Percentiles rank a stretch among this genome's conserved stretches.
Evolutionary conservation across 2,888 invertebrate species (phyloP).

Genomic region (Nomada goodeniana): DNA sequence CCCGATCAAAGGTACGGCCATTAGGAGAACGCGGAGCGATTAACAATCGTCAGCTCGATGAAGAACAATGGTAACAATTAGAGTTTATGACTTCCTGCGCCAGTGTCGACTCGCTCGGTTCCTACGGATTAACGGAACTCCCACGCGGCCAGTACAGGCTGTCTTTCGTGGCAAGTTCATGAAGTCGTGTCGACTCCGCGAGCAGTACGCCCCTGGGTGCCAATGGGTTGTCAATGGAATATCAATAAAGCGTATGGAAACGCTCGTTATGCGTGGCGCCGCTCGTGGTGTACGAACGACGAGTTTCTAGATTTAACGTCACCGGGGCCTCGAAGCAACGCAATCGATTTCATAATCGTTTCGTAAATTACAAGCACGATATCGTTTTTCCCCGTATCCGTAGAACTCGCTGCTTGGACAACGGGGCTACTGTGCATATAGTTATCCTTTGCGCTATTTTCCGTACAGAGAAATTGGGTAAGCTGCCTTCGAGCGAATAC

Average conservation of each 20-base stretch:
- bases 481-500: too few relatives aligned
- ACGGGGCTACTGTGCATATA: too few relatives aligned
- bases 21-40: conserved; percentile 18
- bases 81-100: conserved; percentile 66
- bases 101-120: conserved; percentile 52
- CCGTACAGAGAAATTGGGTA: too few relatives aligned
- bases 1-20: conserved; percentile 20
- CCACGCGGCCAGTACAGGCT: conserved; percentile 56
- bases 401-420: too few relatives aligned
- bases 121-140: conserved; percentile 69
- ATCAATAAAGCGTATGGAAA: conserved; percentile 57
- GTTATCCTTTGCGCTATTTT: too few relatives aligned
- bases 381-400: not conserved
- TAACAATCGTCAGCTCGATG: conserved; percentile 30
- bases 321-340: conserved; percentile 22
- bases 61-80: conserved; percentile 65
- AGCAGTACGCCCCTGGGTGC: conserved; percentile 42
- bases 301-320: conserved; percentile 4
- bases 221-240: conserved; percentile 57
- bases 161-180: conserved; percentile 57
- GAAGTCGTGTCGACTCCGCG: conserved; percentile 35
- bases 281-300: conserved; percentile 8
- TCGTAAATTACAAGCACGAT: conserved; percentile 10
- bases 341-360: conserved; percentile 28
- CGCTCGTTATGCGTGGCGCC: conserved; percentile 57